Evolutionary conservation across 92 coral and sea anemone genomes (phyloP), one percentile per base, ranked within the genome.

Genomic region (Diadumene lineata): DNA sequence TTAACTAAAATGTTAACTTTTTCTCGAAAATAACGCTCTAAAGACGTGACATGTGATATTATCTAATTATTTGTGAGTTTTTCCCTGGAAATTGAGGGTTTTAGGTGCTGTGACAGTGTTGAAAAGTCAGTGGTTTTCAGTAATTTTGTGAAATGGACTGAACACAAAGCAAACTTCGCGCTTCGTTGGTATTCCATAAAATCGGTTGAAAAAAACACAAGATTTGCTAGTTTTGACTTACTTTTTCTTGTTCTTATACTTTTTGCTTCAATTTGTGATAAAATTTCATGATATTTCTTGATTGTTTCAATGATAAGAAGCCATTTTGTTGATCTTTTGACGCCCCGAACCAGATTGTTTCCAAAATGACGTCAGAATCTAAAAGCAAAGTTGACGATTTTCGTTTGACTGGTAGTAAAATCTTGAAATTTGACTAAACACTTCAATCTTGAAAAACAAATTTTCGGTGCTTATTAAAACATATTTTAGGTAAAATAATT

Each of bases 361-460:
- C 48, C 48, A 73, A 73, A 73, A 74, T 74, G 79, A 74, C 79
- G 79, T 74, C 79, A 74, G 79, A 74, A 25, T 65, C 60, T 23
- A 74, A 74, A 63, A 74, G 33, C 70, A 70, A 48, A 66, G 79
- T 74, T 74, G 72, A 74, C 79, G 60, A 63, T 67, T 31, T 30
- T 53, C 44, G 56, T 56, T 22, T 55, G 66, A 72, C 77, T 53
- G 77, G 77, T 72, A 57, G n/a, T n/a, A n/a, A 53, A 53, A 21
- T 6, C 58, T 53, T 53, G 48, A 38, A 38, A 4, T 38, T 38
- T 38, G 48, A 38, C 48, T 38, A 13, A 38, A 38, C 6, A 38
- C 48, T 38, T 38, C 6, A 38, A 4, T 38, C n/a, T n/a, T n/a
- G n/a, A n/a, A n/a, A n/a, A n/a, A n/a, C n/a, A n/a, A n/a, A n/a